A percentile compares a stretch with the other conserved stretches of the same genome.
phyloP scores from a whole-genome alignment of 2,888 invertebrate genomes.

The Catotricha subobsoleta region DNA sequence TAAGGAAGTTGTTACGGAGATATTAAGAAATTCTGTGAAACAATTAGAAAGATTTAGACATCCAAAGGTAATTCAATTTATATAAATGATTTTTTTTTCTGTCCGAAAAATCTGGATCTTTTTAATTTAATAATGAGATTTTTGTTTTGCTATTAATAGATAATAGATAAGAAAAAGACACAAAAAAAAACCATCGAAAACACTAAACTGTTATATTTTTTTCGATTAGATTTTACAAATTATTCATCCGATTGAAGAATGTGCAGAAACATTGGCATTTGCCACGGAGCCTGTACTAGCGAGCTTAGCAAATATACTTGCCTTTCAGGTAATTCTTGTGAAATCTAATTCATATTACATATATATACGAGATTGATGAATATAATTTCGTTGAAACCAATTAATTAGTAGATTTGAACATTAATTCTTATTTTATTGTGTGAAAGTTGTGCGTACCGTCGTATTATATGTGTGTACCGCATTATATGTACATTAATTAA shows the following conservation, averaged over 20 bases:
- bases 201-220: not conserved
- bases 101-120: not conserved
- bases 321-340: conserved; percentile 45
- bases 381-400: not conserved
- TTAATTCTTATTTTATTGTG: no score
- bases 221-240: conserved; percentile 38
- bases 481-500: no score
- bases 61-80: conserved; percentile 40
- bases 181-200: not conserved
- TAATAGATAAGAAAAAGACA: not conserved
- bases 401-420: no score
- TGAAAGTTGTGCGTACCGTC: no score
- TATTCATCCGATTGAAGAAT: conserved; percentile 60
- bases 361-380: not conserved
- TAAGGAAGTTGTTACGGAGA: conserved; percentile 81
- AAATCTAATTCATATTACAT: not conserved
- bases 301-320: conserved; percentile 76
- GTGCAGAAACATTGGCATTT: conserved; percentile 76
- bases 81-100: not conserved
- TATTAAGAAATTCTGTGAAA: conserved; percentile 58
- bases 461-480: no score
- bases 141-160: not conserved
- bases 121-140: not conserved
- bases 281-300: conserved; percentile 83
- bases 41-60: conserved; percentile 69